Conservation (phyloP, 2,113 vertebrate species). For the Jaculus jaculus region DNA sequence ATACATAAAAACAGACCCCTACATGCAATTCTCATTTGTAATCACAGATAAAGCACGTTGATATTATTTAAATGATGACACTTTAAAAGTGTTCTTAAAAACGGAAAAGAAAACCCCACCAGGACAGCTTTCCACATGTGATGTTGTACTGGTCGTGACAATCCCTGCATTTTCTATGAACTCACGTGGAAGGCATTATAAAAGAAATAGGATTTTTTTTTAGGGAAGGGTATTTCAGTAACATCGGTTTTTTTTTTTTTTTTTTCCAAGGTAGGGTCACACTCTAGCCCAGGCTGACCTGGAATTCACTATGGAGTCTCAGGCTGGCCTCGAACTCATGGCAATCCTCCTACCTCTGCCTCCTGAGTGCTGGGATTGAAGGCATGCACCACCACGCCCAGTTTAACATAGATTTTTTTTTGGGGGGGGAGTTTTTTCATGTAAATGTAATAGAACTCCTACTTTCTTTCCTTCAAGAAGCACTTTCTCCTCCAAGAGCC, state of each 20-base stretch:
- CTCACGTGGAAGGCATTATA: slow-evolving; percentile 23
- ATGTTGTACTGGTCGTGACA: neutral
- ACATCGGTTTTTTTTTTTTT: neutral
- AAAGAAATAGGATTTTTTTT: slow-evolving; percentile 52
- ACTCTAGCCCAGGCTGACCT: too few species aligned
- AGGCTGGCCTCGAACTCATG: too few species aligned
- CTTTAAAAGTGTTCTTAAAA: neutral
- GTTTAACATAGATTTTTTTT: neutral
- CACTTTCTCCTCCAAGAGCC: neutral
- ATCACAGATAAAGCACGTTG: neutral
- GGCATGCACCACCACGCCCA: too few species aligned
- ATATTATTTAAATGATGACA: slow-evolving; percentile 41
- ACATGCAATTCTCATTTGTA: neutral
- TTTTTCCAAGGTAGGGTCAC: too few species aligned
- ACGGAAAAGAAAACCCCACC: neutral
- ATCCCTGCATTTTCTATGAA: slow-evolving; percentile 20
- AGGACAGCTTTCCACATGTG: neutral
- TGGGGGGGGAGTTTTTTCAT: too few species aligned
- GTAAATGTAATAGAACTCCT: too few species aligned
- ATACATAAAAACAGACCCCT: neutral
- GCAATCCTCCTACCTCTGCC: too few species aligned
- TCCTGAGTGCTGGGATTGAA: too few species aligned
- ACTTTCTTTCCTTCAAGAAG: neutral
- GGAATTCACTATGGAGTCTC: too few species aligned
- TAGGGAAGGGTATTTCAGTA: slow-evolving; percentile 17